phyloP scores from a whole-genome alignment of 1,140 invertebrate genomes.

The Lepeophtheirus salmonis region DNA sequence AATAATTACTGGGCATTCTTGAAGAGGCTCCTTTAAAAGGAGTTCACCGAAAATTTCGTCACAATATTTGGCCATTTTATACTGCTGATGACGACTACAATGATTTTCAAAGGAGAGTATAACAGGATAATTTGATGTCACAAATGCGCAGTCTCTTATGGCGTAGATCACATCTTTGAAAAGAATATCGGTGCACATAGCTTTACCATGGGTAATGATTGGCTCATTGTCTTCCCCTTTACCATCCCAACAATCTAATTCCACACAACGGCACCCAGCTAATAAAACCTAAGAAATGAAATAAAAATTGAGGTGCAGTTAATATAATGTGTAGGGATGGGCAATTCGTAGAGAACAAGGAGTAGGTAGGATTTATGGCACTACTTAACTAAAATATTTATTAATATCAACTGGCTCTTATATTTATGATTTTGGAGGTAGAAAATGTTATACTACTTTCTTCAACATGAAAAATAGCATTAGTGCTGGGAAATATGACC shows the following conservation, averaged over 20 bases:
- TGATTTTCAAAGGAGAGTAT: conserved; percentile 99
- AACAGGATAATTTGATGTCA: conserved; percentile 92
- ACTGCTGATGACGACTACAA: conserved; percentile 90
- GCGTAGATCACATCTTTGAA: conserved; percentile 43
- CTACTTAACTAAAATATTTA: too few species aligned
- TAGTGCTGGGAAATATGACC: too few species aligned
- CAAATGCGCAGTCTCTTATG: conserved; percentile 82
- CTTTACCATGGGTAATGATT: conserved; percentile 96
- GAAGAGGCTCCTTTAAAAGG: conserved; percentile 67
- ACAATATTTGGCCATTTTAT: conserved; percentile 95
- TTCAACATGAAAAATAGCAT: too few species aligned
- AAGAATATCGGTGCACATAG: conserved; percentile 96
- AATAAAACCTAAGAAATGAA: conserved; percentile 14
- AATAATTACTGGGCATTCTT: conserved; percentile 69
- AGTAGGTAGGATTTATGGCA: too few species aligned
- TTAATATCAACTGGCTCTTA: background rate
- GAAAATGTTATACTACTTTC: too few species aligned
- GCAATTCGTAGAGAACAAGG: too few species aligned
- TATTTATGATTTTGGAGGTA: too few species aligned
- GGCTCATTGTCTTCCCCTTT: conserved; percentile 89
- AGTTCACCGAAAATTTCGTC: conserved; percentile 91
- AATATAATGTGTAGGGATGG: too few species aligned
- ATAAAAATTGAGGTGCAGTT: background rate
- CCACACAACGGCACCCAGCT: conserved; percentile 58
- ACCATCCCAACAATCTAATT: conserved; percentile 98